Percentiles rank a stretch among this genome's conserved stretches.
These are phyloP conservation scores for Clepsis dumicolana DNA, from an alignment of 2,888 invertebrate species.

Conservation along the genomic window DNA sequence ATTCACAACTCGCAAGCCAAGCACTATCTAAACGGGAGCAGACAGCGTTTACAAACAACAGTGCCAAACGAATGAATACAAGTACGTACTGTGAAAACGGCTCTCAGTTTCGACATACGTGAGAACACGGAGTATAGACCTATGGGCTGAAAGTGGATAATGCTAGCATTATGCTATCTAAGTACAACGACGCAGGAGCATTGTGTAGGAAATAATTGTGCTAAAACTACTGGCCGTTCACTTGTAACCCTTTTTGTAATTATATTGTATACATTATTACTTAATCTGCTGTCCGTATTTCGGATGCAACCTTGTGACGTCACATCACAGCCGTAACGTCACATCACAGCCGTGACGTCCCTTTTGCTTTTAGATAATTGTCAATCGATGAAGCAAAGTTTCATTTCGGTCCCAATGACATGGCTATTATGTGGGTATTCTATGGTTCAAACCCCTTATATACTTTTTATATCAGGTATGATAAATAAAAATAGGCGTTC, in stretches of 20 bases:
- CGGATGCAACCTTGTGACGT: no score
- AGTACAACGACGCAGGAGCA: slow-evolving; percentile 28
- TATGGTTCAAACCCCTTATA: no score
- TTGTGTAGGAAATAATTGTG: slow-evolving; percentile 23
- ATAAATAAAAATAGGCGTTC: not conserved
- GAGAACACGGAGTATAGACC: slow-evolving; percentile 44
- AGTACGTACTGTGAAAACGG: slow-evolving; percentile 58
- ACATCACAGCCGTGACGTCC: no score
- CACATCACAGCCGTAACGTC: no score
- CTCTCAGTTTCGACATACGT: slow-evolving; percentile 61
- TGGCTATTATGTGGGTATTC: no score
- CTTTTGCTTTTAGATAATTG: no score
- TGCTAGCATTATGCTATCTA: slow-evolving; percentile 27
- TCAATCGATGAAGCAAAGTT: no score
- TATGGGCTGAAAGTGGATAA: slow-evolving; percentile 36
- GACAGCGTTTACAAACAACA: slow-evolving; percentile 75
- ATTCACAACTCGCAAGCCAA: slow-evolving; percentile 50
- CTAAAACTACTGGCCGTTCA: slow-evolving; percentile 31
- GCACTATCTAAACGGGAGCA: slow-evolving; percentile 64
- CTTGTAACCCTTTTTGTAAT: slow-evolving; percentile 5
- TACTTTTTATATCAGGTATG: no score
- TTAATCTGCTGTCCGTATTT: not conserved
- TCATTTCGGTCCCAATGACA: no score
- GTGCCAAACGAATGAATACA: slow-evolving; percentile 71
- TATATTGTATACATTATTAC: not conserved